phyloP scores from a whole-genome alignment of 1,140 invertebrate species.

The Cydia fagiglandana region DNA sequence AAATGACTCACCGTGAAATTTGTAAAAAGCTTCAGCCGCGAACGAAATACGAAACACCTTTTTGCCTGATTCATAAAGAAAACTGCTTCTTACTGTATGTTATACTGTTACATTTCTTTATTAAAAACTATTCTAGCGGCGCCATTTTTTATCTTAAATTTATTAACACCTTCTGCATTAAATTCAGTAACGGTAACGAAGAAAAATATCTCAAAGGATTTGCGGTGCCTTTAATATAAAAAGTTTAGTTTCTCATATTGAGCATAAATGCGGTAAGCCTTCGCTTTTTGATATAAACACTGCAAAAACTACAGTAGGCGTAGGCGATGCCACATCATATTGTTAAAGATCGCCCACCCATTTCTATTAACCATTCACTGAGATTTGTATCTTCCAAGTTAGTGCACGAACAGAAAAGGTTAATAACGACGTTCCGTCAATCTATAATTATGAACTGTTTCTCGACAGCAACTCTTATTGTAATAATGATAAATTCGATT shows the following conservation, averaged over 20 bases:
- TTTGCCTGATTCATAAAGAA: constrained; percentile 27
- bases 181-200: constrained; percentile 1
- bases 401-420: constrained; percentile 8
- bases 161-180: not conserved
- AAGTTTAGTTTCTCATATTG: constrained; percentile 9
- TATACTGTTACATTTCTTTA: constrained; percentile 30
- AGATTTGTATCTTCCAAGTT: not conserved
- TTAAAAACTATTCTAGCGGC: constrained; percentile 15
- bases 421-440: constrained; percentile 3
- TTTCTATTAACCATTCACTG: constrained; percentile 13
- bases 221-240: constrained; percentile 16
- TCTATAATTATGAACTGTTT: too few species aligned
- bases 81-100: constrained; percentile 20
- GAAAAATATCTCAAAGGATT: not conserved
- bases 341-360: not conserved
- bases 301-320: constrained; percentile 11
- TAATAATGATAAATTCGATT: too few species aligned
- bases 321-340: not conserved
- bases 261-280: not conserved
- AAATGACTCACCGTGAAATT: constrained; percentile 12
- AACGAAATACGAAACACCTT: constrained; percentile 24
- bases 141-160: constrained; percentile 7
- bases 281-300: not conserved
- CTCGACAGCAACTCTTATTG: too few species aligned
- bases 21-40: constrained; percentile 15